Base-by-base conservation (phyloP, 1,140 invertebrate species). In the Drosophila dunni region DNA sequence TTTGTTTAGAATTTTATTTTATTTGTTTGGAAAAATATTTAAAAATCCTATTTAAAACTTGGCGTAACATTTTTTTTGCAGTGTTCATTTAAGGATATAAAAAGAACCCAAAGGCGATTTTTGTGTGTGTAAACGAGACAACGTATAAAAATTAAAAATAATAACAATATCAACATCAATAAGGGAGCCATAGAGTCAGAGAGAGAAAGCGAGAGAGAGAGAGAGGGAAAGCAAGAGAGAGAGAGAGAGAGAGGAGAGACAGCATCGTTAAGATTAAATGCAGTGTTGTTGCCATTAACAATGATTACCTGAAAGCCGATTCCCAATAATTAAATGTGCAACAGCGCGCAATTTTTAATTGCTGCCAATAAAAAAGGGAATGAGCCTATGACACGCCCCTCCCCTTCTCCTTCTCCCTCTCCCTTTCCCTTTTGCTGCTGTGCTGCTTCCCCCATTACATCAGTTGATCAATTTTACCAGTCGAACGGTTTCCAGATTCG, bases 241-340 rank as follows among this genome's bases (percentile, higher is more conserved):
- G 7, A 15, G 20, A 20, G 17, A 60, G 20, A 50, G 13, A 20
- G 17, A n/a, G 63, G 29, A 36, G 34, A 51, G 60, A 50, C 10
- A 83, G 73, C 60, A 63, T 61, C 73, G 72, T 84, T 76, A 77
- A 88, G 84, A 89, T 88, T 88, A 88, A 88, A 88, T 80, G 84
- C 83, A 79, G 84, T 80, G 80, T 79, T 77, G 83, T 83, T 88
- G 84, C 84, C 84, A 88, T 88, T 88, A 88, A 88, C 84, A 89
- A 88, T 88, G 84, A 88, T 88, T 88, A 88, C 84, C 84, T 83
- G 84, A 88, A 88, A 88, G 84, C 84, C 84, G 84, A 88, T 88
- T 88, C 80, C 84, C 84, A 88, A 88, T 88, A 89, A 88, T 88
- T 88, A 88, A 88, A 88, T 89, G 84, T 88, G 84, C 84, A 89